phyloP scores from a whole-genome alignment of 2,888 invertebrate species.

The Leptarthrus brevirostris region DNA sequence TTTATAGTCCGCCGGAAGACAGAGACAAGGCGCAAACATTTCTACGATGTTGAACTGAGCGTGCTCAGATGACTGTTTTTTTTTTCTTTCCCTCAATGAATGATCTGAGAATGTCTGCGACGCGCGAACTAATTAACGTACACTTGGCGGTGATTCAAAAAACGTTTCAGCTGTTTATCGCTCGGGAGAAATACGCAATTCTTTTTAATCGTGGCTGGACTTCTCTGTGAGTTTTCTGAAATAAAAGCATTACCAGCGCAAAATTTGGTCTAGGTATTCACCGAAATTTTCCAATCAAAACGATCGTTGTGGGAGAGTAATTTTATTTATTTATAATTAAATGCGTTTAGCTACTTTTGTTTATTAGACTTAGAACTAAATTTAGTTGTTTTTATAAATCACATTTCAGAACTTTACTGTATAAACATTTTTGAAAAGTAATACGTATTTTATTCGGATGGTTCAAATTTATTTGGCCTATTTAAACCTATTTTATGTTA shows the following conservation, averaged over 20 bases:
- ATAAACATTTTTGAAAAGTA: no score
- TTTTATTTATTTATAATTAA: slow-evolving; percentile 15
- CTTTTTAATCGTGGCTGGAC: not conserved
- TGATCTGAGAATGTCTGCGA: not conserved
- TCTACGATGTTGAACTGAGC: slow-evolving; percentile 11
- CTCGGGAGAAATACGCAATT: slow-evolving; percentile 26
- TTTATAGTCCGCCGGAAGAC: slow-evolving; percentile 64
- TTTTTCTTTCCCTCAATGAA: slow-evolving; percentile 24
- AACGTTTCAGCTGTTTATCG: slow-evolving; percentile 25
- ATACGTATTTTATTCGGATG: no score
- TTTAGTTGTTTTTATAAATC: no score
- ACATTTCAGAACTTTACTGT: no score
- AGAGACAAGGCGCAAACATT: slow-evolving; percentile 59
- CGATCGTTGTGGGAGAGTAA: not conserved
- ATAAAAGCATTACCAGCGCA: slow-evolving; percentile 14
- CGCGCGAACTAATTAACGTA: slow-evolving; percentile 26
- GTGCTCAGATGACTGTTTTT: not conserved
- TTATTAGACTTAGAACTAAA: no score
- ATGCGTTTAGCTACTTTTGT: no score
- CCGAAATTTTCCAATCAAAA: slow-evolving; percentile 1
- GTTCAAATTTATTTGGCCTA: no score
- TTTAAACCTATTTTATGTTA: no score
- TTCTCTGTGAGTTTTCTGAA: not conserved
- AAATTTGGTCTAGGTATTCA: not conserved
- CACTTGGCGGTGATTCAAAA: slow-evolving; percentile 14